Evolutionary conservation across 2,888 invertebrate genomes (phyloP), one percentile per base, ranked within the genome.

Genomic region (Drosophila anomalata): DNA sequence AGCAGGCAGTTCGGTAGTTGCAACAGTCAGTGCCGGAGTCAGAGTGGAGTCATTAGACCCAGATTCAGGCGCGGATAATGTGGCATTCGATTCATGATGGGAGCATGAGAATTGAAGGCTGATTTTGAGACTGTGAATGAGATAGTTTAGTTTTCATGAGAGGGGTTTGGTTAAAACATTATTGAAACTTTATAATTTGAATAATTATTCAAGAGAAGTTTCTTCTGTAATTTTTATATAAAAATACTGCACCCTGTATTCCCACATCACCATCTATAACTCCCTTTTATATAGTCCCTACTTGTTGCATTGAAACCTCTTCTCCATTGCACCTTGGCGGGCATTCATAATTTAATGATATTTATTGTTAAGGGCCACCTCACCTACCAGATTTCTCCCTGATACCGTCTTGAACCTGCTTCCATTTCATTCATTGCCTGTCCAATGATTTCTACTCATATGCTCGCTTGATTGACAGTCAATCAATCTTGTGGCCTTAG

Each of bases 401-500:
- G 29, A 26, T 36, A 22, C 22, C 29, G 26, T 65, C 36, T 58
- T 36, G 63, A 82, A 81, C 82, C 82, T 87, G 86, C 73, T 79
- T 82, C 70, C 46, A 79, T 61, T 74, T 75, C 75, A 83, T 86
- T 86, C 84, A 86, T 73, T 39, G 51, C 51, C 41, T 63, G 61
- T 66, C 50, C 66, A 61, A 66, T 67, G 41, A 42, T 22, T 56
- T 73, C 65, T 41, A 54, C 65, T 65, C 63, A 65, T 65, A 63
- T 65, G 54, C 65, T 20, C 65, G 20, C 31, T 55, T 86, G 85
- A 86, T 86, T 86, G 85, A 86, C 85, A 86, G 87, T 83, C 76
- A 81, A 86, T 86, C 87, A 87, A 86, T 86, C 87, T 83, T 86
- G 59, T 57, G 75, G 71, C 59, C 71, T 73, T 50, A 69, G 72